Evolutionary conservation across 2,888 invertebrate genomes (phyloP), one percentile per base, ranked within the genome.

Genomic region (Clistopyga incitator): DNA sequence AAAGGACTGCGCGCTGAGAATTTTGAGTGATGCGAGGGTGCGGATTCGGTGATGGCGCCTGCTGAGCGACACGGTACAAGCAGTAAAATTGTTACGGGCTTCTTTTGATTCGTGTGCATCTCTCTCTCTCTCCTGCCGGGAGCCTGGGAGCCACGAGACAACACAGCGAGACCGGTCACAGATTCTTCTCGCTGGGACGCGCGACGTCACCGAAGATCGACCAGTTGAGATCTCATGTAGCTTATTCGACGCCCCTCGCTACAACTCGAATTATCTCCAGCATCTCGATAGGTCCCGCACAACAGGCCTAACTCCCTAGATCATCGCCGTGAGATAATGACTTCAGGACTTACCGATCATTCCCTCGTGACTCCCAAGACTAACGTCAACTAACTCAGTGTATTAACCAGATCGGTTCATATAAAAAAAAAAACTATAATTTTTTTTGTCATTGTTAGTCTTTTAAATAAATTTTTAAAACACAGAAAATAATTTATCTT

Each of bases 1-100:
- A 42, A 34, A 42, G 34, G 42, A 38, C 18, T 34, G 70, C 65
- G 42, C 87, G 86, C 85, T 86, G 87, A 89, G 87, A 86, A 90
- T 87, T 90, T 90, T 91, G 92, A 91, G 90, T 90, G 91, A 92
- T 92, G 91, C 88, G 91, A 92, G 91, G 92, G 91, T 92, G 92
- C 91, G 89, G 90, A 91, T 89, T 90, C 90, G 91, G 90, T 91
- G 92, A 92, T 91, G 92, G 92, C 91, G 90, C 92, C 92, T 89
- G 91, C 92, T 92, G 92, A 79, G 92, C 90, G 87, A 91, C 91
- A 91, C 88, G 89, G 84, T 84, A 89, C 89, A 89, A 89, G 89
- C 89, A 88, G 84, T 86, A 87, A 88, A 86, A 86, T 85, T 47
- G 85, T 85, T 87, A 85, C 79, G 84, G 83, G 77, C 59, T 84